phyloP scores from a whole-genome alignment of 2,797 vertebrate species.

The Ceyx erithaca region DNA sequence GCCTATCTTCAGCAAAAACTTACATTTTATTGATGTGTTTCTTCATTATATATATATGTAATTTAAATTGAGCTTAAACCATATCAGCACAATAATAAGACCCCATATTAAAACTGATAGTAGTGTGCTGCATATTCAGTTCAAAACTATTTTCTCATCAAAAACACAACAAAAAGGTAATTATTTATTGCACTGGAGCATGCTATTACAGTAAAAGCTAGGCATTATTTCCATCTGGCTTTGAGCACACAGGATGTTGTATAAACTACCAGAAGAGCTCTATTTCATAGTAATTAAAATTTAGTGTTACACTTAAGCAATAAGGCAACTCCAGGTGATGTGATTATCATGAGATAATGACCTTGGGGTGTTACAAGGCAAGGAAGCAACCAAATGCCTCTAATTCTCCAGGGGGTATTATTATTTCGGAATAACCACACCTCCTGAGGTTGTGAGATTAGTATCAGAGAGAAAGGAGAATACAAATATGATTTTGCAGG shows the following conservation, averaged over 20 bases:
- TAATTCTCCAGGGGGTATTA: slow-evolving; percentile 71
- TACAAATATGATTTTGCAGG: slow-evolving; percentile 70
- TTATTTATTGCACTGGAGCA: slow-evolving; percentile 66
- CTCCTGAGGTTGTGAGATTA: slow-evolving; percentile 63
- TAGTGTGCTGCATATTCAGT: not conserved
- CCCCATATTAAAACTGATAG: not conserved
- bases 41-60: not conserved
- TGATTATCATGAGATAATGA: slow-evolving; percentile 86
- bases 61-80: slow-evolving; percentile 24
- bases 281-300: slow-evolving; percentile 88
- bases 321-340: slow-evolving; percentile 83
- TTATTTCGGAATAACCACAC: slow-evolving; percentile 76
- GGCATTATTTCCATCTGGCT: slow-evolving; percentile 83
- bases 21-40: not conserved
- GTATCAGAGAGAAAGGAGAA: slow-evolving; percentile 67
- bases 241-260: slow-evolving; percentile 80
- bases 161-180: slow-evolving; percentile 22
- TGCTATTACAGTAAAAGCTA: slow-evolving; percentile 78
- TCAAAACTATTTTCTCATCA: slow-evolving; percentile 35
- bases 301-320: slow-evolving; percentile 84
- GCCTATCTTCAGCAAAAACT: not conserved
- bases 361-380: slow-evolving; percentile 79
- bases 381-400: slow-evolving; percentile 80
- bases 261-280: slow-evolving; percentile 82
- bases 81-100: not conserved